phyloP scores from a whole-genome alignment of 2,113 vertebrate species.

The Phalacrocorax brasilianus region DNA sequence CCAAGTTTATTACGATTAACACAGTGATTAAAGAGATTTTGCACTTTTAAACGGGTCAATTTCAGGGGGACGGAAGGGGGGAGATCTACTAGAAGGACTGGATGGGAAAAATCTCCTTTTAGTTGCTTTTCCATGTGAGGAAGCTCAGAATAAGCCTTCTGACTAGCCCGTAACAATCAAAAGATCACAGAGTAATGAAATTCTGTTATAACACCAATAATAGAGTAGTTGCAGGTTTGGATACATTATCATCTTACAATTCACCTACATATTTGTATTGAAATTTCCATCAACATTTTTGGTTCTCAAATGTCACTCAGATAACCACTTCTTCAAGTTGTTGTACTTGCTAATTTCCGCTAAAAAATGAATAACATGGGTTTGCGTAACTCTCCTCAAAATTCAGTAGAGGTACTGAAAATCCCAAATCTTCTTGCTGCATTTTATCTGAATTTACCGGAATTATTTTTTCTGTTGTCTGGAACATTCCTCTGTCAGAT shows the following conservation, averaged over 20 bases:
- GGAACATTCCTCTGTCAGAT: not conserved
- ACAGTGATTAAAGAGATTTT: slow-evolving; percentile 62
- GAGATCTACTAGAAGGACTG: not conserved
- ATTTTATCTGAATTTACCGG: not conserved
- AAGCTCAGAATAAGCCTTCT: not conserved
- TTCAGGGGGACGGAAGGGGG: not conserved
- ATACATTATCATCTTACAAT: not conserved
- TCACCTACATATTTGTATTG: not conserved
- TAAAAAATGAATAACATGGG: not conserved
- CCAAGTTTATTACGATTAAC: slow-evolving; percentile 77
- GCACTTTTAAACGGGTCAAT: not conserved
- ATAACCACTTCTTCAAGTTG: not conserved
- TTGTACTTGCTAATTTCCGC: not conserved
- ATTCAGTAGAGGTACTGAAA: not conserved
- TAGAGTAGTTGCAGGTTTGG: not conserved
- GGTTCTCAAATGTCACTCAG: not conserved
- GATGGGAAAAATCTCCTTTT: not conserved
- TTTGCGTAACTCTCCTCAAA: not conserved
- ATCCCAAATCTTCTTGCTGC: not conserved
- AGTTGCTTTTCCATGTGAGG: not conserved
- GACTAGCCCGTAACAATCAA: not conserved
- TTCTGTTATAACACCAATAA: not conserved
- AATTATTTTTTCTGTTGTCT: not conserved
- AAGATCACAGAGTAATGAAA: not conserved
- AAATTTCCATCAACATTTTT: not conserved